Percentiles rank a stretch among this genome's conserved stretches.
These are phyloP conservation scores for Drosophila nikananu DNA, from an alignment of 1,140 invertebrate genomes.

Conservation along the genomic window DNA sequence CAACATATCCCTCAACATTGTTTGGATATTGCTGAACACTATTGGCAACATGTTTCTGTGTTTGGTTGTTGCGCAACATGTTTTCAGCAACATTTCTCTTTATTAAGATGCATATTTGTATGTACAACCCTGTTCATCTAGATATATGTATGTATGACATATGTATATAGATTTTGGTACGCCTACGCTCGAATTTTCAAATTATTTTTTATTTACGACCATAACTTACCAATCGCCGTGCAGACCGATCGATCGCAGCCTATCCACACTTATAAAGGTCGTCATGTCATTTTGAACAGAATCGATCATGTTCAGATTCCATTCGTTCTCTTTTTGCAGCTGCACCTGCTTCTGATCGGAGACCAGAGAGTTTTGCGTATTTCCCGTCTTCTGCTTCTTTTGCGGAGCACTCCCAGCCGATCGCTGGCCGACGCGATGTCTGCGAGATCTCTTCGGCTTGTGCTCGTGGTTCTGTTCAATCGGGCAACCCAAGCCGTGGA, in stretches of 20 bases:
- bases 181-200: not conserved
- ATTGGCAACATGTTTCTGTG: not conserved
- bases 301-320: conserved; percentile 4
- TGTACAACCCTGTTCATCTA: not conserved
- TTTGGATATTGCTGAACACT: too few species aligned
- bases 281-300: not conserved
- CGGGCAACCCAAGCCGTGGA: conserved; percentile 52
- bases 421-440: not conserved
- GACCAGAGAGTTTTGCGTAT: not conserved
- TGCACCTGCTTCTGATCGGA: conserved; percentile 32
- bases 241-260: not conserved
- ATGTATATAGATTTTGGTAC: not conserved
- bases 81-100: not conserved
- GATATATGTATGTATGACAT: not conserved
- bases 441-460: not conserved
- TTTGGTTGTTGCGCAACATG: not conserved
- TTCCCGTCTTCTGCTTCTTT: conserved; percentile 30
- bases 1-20: not conserved
- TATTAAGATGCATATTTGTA: too few species aligned
- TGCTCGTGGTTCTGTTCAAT: not conserved
- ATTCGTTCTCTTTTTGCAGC: conserved; percentile 52
- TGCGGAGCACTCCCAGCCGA: not conserved
- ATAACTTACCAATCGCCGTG: conserved; percentile 42
- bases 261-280: not conserved
- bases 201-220: not conserved